Conservation (phyloP, 2,113 vertebrate genomes). For the Noturus placidus region DNA sequence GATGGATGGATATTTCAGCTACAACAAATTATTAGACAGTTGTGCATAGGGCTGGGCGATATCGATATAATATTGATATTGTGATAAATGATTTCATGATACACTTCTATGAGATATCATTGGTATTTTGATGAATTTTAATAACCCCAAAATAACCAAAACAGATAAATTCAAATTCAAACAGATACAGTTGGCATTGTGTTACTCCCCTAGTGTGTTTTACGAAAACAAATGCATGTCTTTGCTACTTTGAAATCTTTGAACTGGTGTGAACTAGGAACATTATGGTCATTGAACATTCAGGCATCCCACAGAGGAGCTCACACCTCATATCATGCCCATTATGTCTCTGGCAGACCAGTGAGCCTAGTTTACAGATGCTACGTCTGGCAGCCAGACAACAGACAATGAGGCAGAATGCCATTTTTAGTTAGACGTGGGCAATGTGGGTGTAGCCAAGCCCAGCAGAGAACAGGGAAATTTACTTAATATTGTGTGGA, state of each 20-base stretch:
- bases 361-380: slow-evolving; percentile 16
- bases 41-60: too few relatives aligned
- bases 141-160: too few relatives aligned
- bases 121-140: too few relatives aligned
- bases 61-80: too few relatives aligned
- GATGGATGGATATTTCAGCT: background rate
- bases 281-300: background rate
- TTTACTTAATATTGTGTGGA: slow-evolving; percentile 33
- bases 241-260: background rate
- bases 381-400: slow-evolving; percentile 22
- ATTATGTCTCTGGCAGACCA: slow-evolving; percentile 2
- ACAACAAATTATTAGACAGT: background rate
- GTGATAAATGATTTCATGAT: too few relatives aligned
- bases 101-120: too few relatives aligned
- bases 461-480: slow-evolving; percentile 9
- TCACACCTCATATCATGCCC: slow-evolving; percentile 16
- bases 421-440: slow-evolving; percentile 46
- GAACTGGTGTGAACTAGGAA: background rate
- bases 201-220: background rate
- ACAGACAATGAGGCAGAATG: slow-evolving; percentile 27
- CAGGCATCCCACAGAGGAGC: background rate
- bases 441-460: slow-evolving; percentile 22
- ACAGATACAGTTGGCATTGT: background rate
- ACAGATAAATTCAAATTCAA: too few relatives aligned
- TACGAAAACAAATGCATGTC: background rate